phyloP scores from a whole-genome alignment of 2,888 invertebrate species.

The Watsonalla cultraria region DNA sequence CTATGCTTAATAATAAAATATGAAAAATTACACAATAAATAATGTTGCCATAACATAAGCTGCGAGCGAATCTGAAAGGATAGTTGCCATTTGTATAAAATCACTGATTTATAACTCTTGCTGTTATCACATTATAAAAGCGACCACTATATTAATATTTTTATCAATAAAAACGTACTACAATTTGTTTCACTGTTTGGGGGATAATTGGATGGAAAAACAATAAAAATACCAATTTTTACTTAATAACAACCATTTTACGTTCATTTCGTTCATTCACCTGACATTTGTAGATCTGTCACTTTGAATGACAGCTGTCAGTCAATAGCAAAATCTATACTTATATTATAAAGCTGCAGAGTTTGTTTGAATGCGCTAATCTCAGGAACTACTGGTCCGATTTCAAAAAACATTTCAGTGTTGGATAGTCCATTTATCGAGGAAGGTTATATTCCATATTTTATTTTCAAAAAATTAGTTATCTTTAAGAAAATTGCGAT shows the following conservation, averaged over 20 bases:
- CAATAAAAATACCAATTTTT: too few relatives aligned
- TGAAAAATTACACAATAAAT: not conserved
- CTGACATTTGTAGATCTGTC: too few relatives aligned
- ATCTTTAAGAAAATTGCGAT: too few relatives aligned
- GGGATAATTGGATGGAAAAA: not conserved
- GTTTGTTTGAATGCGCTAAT: too few relatives aligned
- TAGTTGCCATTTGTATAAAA: not conserved
- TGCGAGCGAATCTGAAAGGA: not conserved
- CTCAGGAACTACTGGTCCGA: too few relatives aligned
- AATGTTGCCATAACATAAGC: constrained; percentile 6
- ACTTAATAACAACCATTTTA: not conserved
- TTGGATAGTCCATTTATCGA: too few relatives aligned
- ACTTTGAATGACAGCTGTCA: too few relatives aligned
- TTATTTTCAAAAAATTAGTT: too few relatives aligned
- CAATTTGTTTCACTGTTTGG: not conserved
- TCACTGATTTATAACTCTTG: not conserved
- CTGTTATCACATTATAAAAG: not conserved
- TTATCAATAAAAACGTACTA: not conserved
- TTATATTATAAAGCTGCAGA: too few relatives aligned
- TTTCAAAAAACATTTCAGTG: too few relatives aligned
- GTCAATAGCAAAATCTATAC: too few relatives aligned
- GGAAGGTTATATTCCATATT: too few relatives aligned
- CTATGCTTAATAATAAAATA: not conserved
- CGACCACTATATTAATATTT: not conserved
- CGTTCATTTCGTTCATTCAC: not conserved